These are phyloP conservation scores for Nymphicus hollandicus DNA, from an alignment of 2,113 vertebrate species.

Conservation along the genomic window DNA sequence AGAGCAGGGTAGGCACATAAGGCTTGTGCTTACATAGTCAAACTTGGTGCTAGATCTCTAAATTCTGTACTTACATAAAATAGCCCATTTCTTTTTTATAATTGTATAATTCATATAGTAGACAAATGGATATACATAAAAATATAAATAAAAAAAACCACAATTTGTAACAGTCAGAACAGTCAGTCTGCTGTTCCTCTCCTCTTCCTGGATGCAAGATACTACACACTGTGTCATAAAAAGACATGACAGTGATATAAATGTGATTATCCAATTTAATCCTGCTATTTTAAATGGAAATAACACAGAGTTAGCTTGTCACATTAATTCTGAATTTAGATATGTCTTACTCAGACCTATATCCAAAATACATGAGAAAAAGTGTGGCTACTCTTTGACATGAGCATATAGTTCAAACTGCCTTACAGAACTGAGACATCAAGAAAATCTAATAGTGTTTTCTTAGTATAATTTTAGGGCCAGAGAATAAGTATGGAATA, in stretches of 20 bases:
- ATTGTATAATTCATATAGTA: background rate
- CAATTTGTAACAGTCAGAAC: background rate
- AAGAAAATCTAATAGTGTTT: background rate
- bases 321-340: background rate
- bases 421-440: background rate
- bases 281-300: constrained; percentile 1
- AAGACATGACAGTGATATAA: background rate
- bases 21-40: background rate
- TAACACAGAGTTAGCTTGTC: background rate
- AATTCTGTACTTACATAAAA: background rate
- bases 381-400: background rate
- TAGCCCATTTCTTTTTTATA: background rate
- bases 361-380: background rate
- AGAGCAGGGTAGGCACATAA: background rate
- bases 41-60: background rate
- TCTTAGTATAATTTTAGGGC: background rate
- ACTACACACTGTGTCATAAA: background rate
- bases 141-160: rapidly evolving
- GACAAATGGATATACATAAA: background rate
- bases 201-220: background rate
- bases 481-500: background rate
- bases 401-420: background rate
- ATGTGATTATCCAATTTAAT: background rate
- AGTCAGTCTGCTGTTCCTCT: background rate
- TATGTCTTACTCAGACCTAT: background rate